Conservation (phyloP, 1,140 invertebrate genomes). For the Hormaphis cornu region DNA sequence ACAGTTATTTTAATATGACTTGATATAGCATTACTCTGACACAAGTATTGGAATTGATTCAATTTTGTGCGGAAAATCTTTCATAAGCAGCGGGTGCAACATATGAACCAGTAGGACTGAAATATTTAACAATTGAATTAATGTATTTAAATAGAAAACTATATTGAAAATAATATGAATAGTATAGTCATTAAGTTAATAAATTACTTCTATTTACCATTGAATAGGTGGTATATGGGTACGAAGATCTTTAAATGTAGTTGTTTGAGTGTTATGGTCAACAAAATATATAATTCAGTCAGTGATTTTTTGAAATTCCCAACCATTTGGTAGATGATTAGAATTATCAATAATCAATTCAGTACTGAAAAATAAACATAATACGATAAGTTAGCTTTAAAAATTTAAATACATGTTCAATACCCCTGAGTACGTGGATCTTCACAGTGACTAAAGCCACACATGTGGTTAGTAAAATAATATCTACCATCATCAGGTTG, state of each 20-base stretch:
- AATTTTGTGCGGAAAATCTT: slow-evolving; percentile 98
- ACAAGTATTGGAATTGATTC: slow-evolving; percentile 96
- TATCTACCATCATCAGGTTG: slow-evolving; percentile 90
- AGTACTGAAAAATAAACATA: slow-evolving; percentile 48
- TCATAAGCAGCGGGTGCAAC: slow-evolving; percentile 92
- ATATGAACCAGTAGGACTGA: slow-evolving; percentile 78
- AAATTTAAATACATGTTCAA: not conserved
- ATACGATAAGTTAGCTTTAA: no score
- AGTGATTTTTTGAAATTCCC: slow-evolving; percentile 92
- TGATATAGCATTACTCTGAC: slow-evolving; percentile 90
- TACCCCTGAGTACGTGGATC: slow-evolving; percentile 93
- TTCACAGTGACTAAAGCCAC: slow-evolving; percentile 98
- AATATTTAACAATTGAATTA: slow-evolving; percentile 37
- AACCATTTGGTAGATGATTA: slow-evolving; percentile 85
- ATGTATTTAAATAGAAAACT: not conserved
- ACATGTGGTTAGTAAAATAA: slow-evolving; percentile 98
- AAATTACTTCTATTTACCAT: not conserved
- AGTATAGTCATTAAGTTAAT: slow-evolving; percentile 27
- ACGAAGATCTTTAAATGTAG: slow-evolving; percentile 93
- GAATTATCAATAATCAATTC: slow-evolving; percentile 30
- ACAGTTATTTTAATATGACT: slow-evolving; percentile 98
- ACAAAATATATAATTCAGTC: slow-evolving; percentile 95
- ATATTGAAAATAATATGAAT: not conserved
- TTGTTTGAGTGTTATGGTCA: slow-evolving; percentile 94
- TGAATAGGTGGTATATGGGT: slow-evolving; percentile 62